Percentiles rank a stretch among this genome's conserved stretches.
Conservation (phyloP, 1,140 invertebrate genomes). For the Lordiphosa mommai region DNA sequence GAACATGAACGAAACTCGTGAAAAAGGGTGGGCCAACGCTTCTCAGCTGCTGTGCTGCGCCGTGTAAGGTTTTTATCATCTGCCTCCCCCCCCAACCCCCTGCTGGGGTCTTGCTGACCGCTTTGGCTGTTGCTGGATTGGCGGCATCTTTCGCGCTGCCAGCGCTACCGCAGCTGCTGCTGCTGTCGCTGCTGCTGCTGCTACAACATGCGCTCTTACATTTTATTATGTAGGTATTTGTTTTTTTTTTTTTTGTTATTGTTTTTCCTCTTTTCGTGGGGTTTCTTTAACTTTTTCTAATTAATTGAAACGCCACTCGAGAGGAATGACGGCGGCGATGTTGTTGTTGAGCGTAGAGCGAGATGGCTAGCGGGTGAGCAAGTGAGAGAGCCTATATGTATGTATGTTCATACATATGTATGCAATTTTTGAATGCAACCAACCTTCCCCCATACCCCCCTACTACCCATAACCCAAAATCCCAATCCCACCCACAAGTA, state of each 20-base stretch:
- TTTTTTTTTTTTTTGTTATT: constrained; percentile 35
- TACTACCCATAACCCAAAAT: background rate
- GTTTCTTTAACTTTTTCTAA: constrained; percentile 78
- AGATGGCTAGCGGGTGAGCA: constrained; percentile 18
- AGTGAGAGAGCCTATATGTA: constrained; percentile 4
- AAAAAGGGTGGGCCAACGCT: constrained; percentile 63
- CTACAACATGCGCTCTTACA: constrained; percentile 69
- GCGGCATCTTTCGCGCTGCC: constrained; percentile 63
- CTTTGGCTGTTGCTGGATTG: constrained; percentile 55
- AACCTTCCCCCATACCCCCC: background rate
- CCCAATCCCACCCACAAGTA: constrained; percentile 8
- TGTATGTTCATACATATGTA: no score
- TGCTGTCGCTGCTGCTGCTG: constrained; percentile 18
- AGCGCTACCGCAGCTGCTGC: constrained; percentile 17
- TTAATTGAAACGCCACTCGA: constrained; percentile 76
- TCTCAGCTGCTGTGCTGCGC: constrained; percentile 8
- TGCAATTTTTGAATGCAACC: no score
- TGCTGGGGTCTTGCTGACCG: constrained; percentile 39
- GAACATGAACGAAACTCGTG: constrained; percentile 65
- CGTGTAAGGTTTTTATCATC: constrained; percentile 39
- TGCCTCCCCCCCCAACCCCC: constrained; percentile 7
- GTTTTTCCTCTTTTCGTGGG: constrained; percentile 23
- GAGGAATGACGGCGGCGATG: constrained; percentile 54
- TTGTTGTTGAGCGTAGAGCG: constrained; percentile 3
- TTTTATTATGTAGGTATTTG: constrained; percentile 75